Percentiles rank a stretch among this genome's conserved stretches.
Conservation (phyloP, 2,888 invertebrate genomes). For the Eilema griseolum region DNA sequence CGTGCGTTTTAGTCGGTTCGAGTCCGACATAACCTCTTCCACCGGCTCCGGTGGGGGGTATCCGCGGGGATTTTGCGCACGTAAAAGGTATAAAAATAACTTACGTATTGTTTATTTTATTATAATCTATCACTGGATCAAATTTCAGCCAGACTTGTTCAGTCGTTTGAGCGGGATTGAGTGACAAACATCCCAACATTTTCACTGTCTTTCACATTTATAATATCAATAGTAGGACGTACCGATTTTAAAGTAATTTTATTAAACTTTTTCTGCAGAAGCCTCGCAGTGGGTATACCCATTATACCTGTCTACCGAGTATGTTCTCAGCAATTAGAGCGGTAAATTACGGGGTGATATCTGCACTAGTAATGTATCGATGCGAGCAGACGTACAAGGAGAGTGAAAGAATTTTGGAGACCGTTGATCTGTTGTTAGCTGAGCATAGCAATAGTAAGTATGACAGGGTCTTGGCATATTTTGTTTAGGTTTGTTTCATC, state of each 20-base stretch:
- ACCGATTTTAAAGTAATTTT: background rate
- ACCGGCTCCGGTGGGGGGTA: too few relatives aligned
- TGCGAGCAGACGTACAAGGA: slow-evolving; percentile 53
- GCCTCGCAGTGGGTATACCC: too few relatives aligned
- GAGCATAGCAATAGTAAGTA: slow-evolving; percentile 35
- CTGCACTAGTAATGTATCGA: slow-evolving; percentile 39
- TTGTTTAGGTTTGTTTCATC: background rate
- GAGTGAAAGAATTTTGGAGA: slow-evolving; percentile 40
- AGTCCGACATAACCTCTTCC: too few relatives aligned
- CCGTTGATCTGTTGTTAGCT: slow-evolving; percentile 49
- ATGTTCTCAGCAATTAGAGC: slow-evolving; percentile 38
- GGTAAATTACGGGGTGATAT: slow-evolving; percentile 36
- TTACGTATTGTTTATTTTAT: background rate
- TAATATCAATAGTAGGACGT: too few relatives aligned
- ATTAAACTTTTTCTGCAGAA: background rate
- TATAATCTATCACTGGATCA: background rate
- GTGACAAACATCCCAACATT: too few relatives aligned
- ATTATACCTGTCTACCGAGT: background rate
- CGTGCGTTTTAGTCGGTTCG: too few relatives aligned
- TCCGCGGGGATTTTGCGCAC: too few relatives aligned
- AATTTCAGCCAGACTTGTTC: background rate
- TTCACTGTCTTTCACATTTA: too few relatives aligned
- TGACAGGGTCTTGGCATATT: background rate
- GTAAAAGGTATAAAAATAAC: background rate
- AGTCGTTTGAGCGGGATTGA: too few relatives aligned